Evolutionary conservation across 92 coral and sea anemone genomes (phyloP).

Genomic region (Epizoanthus illoricatus): DNA sequence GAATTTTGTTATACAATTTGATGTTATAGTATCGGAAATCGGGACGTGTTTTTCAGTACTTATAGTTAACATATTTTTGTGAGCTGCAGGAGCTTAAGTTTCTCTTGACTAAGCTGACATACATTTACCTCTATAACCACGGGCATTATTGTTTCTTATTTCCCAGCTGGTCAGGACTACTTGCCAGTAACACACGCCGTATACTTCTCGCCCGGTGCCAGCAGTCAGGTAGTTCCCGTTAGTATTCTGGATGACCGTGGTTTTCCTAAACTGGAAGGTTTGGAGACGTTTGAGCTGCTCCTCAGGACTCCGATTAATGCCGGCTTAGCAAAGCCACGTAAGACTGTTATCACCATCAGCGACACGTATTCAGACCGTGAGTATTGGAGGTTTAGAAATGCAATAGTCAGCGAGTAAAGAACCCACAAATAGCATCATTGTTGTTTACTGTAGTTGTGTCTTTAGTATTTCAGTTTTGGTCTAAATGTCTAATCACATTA

Average conservation of each 20-base stretch:
- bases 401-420: too few relatives aligned
- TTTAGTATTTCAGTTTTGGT: too few relatives aligned
- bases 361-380: constrained; percentile 88
- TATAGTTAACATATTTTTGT: too few relatives aligned
- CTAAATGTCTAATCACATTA: too few relatives aligned
- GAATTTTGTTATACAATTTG: too few relatives aligned
- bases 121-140: not conserved
- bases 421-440: too few relatives aligned
- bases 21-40: too few relatives aligned
- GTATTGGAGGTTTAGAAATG: constrained; percentile 18
- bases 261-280: constrained; percentile 82
- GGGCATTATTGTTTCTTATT: not conserved
- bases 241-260: constrained; percentile 91
- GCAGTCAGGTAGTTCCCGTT: constrained; percentile 64
- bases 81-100: not conserved
- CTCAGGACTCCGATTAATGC: constrained; percentile 86
- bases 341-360: constrained; percentile 64
- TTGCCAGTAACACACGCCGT: constrained; percentile 77
- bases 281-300: constrained; percentile 77
- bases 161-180: constrained; percentile 84
- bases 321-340: constrained; percentile 58
- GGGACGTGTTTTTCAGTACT: too few relatives aligned
- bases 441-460: too few relatives aligned
- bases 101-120: not conserved
- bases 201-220: constrained; percentile 76